These are phyloP conservation scores for Araneus ventricosus DNA, from an alignment of 1,140 invertebrate species.

Conservation along the genomic window DNA sequence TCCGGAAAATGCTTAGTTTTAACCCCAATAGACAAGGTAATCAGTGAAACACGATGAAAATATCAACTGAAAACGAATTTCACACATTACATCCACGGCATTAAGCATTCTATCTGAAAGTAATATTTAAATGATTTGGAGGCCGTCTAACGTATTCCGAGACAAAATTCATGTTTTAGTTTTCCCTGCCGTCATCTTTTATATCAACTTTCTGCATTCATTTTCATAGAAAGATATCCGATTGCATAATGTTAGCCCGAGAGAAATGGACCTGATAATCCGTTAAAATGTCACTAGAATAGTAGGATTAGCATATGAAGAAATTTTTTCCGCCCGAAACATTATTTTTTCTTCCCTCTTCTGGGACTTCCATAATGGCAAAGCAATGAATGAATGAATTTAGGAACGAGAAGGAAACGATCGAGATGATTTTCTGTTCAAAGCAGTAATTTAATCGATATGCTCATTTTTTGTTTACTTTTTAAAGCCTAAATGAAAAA, in stretches of 20 bases:
- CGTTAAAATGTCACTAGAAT: conserved; percentile 50
- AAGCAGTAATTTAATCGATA: background rate
- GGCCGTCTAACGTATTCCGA: background rate
- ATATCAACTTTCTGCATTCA: conserved; percentile 15
- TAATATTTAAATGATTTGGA: conserved; percentile 8
- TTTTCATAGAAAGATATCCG: conserved; percentile 17
- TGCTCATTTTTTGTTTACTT: background rate
- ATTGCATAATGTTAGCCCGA: conserved; percentile 10
- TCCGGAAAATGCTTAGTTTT: background rate
- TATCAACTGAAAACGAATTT: background rate
- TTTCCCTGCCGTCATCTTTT: background rate
- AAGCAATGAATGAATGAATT: background rate
- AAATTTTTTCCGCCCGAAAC: background rate
- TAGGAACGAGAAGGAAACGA: background rate
- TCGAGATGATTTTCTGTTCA: background rate
- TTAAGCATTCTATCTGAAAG: background rate
- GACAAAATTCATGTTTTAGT: background rate
- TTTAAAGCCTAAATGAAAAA: background rate
- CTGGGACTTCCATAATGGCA: background rate
- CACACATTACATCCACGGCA: too few species aligned
- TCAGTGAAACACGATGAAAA: background rate
- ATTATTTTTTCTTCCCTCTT: background rate
- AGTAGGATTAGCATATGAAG: conserved; percentile 46
- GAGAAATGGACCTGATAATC: conserved; percentile 42
- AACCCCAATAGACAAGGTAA: background rate